phyloP scores from a whole-genome alignment of 2,888 invertebrate species.

The Oscheius sp. region DNA sequence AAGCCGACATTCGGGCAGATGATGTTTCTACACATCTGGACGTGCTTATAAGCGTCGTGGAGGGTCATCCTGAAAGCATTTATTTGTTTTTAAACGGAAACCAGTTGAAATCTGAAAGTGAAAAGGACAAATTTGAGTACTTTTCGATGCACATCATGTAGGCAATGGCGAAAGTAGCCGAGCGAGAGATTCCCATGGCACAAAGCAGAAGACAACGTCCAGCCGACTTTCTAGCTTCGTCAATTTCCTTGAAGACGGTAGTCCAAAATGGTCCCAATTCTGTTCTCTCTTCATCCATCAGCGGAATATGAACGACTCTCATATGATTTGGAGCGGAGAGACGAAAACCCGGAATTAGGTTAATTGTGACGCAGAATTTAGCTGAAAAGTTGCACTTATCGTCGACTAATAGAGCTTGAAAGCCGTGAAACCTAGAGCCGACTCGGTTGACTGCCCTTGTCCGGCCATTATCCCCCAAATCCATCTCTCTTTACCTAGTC shows the following conservation, averaged over 20 bases:
- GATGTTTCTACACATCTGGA: slow-evolving; percentile 56
- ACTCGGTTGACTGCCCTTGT: background rate
- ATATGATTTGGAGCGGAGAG: slow-evolving; percentile 50
- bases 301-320: slow-evolving; percentile 54
- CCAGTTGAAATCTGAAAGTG: too few species aligned
- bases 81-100: background rate
- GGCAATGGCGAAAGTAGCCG: slow-evolving; percentile 61
- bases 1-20: slow-evolving; percentile 65
- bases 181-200: slow-evolving; percentile 62
- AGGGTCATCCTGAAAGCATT: slow-evolving; percentile 48
- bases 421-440: too few species aligned
- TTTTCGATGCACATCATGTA: slow-evolving; percentile 58
- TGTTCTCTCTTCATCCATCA: slow-evolving; percentile 56
- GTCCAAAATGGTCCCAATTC: slow-evolving; percentile 55
- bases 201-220: slow-evolving; percentile 57
- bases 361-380: slow-evolving; percentile 55
- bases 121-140: slow-evolving; percentile 31
- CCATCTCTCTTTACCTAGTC: background rate
- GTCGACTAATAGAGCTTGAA: background rate
- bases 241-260: slow-evolving; percentile 58
- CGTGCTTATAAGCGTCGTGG: slow-evolving; percentile 58
- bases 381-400: slow-evolving; percentile 37
- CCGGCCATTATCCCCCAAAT: slow-evolving; percentile 19
- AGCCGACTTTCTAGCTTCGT: slow-evolving; percentile 53
- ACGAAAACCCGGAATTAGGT: slow-evolving; percentile 58